Evolutionary conservation across 1,140 invertebrate genomes (phyloP).

Genomic region (Scaptodrosophila lebanonensis): DNA sequence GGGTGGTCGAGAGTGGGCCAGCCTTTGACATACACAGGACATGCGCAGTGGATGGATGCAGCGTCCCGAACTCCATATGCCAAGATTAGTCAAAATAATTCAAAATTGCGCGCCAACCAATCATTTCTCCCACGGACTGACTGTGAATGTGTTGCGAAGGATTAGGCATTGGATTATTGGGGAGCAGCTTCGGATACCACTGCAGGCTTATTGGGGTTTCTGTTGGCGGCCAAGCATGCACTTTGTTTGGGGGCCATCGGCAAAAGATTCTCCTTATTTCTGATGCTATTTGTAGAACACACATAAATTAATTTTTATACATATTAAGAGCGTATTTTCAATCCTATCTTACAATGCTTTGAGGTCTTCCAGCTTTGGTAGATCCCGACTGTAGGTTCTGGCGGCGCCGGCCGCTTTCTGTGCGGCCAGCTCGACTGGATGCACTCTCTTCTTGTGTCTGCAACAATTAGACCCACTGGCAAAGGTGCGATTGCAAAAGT

Average conservation of each 20-base stretch:
- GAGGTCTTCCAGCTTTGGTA: conserved; percentile 39
- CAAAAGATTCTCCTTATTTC: conserved; percentile 10
- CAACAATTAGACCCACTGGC: conserved; percentile 78
- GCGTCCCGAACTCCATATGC: too few relatives aligned
- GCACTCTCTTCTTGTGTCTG: conserved; percentile 78
- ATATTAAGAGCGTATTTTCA: neutral
- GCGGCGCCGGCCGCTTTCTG: conserved; percentile 69
- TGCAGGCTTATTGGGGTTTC: neutral
- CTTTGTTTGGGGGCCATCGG: conserved; percentile 29
- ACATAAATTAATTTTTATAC: neutral
- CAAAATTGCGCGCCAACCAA: too few relatives aligned
- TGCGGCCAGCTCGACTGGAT: conserved; percentile 77
- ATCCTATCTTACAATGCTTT: conserved; percentile 13
- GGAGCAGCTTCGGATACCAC: conserved; percentile 16
- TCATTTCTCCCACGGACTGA: too few relatives aligned
- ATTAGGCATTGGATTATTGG: neutral
- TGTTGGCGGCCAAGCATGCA: neutral
- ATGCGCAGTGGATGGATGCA: conserved; percentile 27
- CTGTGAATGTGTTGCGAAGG: too few relatives aligned
- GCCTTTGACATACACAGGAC: conserved; percentile 21
- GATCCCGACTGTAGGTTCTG: conserved; percentile 16
- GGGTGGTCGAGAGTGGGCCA: conserved; percentile 17
- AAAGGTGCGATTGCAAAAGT: conserved; percentile 78
- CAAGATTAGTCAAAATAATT: too few relatives aligned
- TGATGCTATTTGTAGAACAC: neutral